Percentiles rank a stretch among this genome's conserved stretches.
These are phyloP conservation scores for Sebastes wilsoni DNA, from an alignment of 2,797 vertebrate genomes.

Conservation along the genomic window DNA sequence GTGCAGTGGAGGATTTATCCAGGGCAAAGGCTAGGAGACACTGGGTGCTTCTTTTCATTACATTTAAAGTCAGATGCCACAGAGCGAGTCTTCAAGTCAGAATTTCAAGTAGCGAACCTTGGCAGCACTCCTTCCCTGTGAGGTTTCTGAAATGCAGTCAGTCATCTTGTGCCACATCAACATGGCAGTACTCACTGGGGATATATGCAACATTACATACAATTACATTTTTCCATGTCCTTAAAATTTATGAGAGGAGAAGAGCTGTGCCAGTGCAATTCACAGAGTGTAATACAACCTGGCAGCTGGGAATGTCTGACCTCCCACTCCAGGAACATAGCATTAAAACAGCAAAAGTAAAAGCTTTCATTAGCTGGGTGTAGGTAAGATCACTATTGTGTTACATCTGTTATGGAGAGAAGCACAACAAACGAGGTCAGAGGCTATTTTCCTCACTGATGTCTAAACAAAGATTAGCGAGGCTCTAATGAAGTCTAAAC, in stretches of 20 bases:
- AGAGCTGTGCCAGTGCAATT: not conserved
- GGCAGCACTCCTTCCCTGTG: not conserved
- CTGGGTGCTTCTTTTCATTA: not conserved
- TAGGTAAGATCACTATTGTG: not conserved
- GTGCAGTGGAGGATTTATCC: not conserved
- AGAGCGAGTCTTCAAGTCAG: not conserved
- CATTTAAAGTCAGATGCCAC: not conserved
- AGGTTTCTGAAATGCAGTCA: not conserved
- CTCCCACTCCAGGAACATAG: not conserved
- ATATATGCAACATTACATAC: not conserved
- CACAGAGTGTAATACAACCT: not conserved
- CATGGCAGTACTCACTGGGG: not conserved
- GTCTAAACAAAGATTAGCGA: not conserved
- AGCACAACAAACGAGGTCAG: not conserved
- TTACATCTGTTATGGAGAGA: not conserved
- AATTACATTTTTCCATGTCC: not conserved
- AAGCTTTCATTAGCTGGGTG: not conserved
- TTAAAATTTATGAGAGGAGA: not conserved
- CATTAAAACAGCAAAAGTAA: not conserved
- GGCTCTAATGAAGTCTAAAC: not conserved
- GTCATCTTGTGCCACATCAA: not conserved
- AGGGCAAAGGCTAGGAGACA: not conserved
- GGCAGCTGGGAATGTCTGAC: not conserved
- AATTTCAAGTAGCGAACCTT: not conserved
- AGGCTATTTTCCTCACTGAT: not conserved